phyloP scores from a whole-genome alignment of 2,888 invertebrate genomes.

The Caenorhabditis panamensis region DNA sequence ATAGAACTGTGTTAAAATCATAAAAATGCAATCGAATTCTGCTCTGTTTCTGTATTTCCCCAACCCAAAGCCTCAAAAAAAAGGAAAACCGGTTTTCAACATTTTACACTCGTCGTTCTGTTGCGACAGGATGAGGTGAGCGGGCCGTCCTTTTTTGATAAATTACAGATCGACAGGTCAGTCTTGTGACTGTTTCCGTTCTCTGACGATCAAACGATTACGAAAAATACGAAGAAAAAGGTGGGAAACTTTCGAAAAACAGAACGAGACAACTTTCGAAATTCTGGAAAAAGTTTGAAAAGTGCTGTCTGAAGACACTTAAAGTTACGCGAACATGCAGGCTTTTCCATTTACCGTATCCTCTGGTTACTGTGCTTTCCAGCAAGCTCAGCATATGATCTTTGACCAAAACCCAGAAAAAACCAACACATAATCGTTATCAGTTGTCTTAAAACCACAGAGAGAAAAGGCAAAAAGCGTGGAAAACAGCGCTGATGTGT shows the following conservation, averaged over 20 bases:
- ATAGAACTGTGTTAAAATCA: slow-evolving; percentile 12
- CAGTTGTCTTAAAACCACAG: not conserved
- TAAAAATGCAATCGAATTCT: slow-evolving; percentile 1
- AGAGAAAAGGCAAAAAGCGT: not conserved
- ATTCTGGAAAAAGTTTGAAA: not conserved
- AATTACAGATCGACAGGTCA: slow-evolving; percentile 26
- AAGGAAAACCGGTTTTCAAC: slow-evolving; percentile 51
- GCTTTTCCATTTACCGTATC: too few species aligned
- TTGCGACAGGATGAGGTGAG: not conserved
- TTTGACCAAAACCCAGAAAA: slow-evolving; percentile 7
- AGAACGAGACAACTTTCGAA: not conserved
- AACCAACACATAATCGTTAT: slow-evolving; percentile 2
- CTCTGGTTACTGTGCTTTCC: not conserved
- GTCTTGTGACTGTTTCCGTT: not conserved
- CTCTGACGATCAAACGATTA: slow-evolving; percentile 10
- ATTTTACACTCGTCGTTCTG: slow-evolving; percentile 32
- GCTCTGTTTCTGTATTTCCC: slow-evolving; percentile 16
- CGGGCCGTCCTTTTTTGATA: slow-evolving; percentile 29
- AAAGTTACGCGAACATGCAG: too few species aligned
- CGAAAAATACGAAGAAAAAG: slow-evolving; percentile 15
- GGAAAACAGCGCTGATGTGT: slow-evolving; percentile 1
- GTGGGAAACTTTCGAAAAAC: slow-evolving; percentile 4
- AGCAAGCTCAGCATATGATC: not conserved
- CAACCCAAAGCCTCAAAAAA: slow-evolving; percentile 2
- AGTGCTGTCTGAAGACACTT: too few species aligned